Evolutionary conservation across 37 sponge, comb jelly and placozoan genomes (phyloP), one percentile per base, ranked within the genome.

Genomic region (Bolinopsis microptera): DNA sequence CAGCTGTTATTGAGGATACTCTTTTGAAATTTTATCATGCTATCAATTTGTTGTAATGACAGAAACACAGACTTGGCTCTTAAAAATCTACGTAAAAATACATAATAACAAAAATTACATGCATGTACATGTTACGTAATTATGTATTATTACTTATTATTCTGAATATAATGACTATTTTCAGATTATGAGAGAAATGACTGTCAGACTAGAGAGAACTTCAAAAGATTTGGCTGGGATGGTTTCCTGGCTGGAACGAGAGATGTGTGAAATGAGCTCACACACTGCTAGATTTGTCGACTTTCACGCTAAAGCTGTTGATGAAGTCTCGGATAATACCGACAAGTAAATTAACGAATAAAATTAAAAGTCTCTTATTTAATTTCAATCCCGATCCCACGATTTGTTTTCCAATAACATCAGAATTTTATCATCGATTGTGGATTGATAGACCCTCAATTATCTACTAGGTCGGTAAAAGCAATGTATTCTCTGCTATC

Each of bases 401-500:
- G n/a, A 26, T 9, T 26, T 3, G 38, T 76, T 21, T 76, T 26
- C 35, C 38, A n/a, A n/a, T n/a, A n/a, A n/a, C n/a, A n/a, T n/a
- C n/a, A n/a, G n/a, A n/a, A n/a, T n/a, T n/a, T n/a, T n/a, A n/a
- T n/a, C 61, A 48, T 48, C 13, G 9, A 18, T 48, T 48, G 61
- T 18, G 61, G 5, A 48, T 48, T 48, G 13, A 48, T 48, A 13
- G 5, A 48, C 5, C 5, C 24, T 24, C 38, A 22, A 33, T 32
- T 3, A 37, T 27, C 76, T 74, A 39, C 32, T 40, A 80, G 82
- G 38, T 35, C 82, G 23, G 38, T 80, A 3, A 80, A 80, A 34
- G 37, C 82, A 35, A 34, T 80, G 82, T 80, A 80, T 30, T 80
- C 82, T 3, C 82, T 80, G 32, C 82, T 80, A 28, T 80, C 82